Base-by-base conservation (phyloP, 2,888 invertebrate species). In the Empis livida region DNA sequence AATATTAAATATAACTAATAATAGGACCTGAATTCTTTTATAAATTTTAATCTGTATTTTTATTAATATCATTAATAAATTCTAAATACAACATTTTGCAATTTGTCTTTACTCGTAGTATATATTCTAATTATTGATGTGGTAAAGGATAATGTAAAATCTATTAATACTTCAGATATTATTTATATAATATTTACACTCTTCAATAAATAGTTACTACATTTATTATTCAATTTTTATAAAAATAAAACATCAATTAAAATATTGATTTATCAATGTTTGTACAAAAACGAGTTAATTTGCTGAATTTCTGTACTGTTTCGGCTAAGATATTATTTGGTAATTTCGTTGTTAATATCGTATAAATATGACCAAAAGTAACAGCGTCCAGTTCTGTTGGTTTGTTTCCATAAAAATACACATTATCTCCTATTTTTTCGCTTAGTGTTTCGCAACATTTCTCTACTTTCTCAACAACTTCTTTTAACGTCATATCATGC, bases 351-450 rank as follows among this genome's bases (percentile, higher is more conserved):
- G 95, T 95, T 49, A 96, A 73, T 55, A 97, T 84, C 0, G 92
- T 88, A 71, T 87, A 97, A n/a, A 97, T 76, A 70, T 97, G 97
- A 0, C 96, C 97, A 74, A 95, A 99, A 0, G 93, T 89, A 32
- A 97, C 71, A 2, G 96, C 96, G 70, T 99, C 97, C 52, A 96
- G 72, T 70, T 97, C 96, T 30, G 93, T 93, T 1, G 95, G 94
- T 46, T 89, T 73, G 48, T 79, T 75, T 9, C 84, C 85, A 66
- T 87, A 92, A 70, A 96, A 94, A 65, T 80, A 93, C 41, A 79
- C 76, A 47, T 79, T 79, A 17, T 82, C 80, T 8, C 84, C 89
- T 0, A 97, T 73, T 53, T 92, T 79, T 56, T 86, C 84, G 43
- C 89, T 86, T 6, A 97, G 71, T 0, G 92, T 87, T 56, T 84